Percentiles rank a stretch among this genome's conserved stretches.
Conservation (phyloP, 2,797 vertebrate genomes). For the Falco cherrug region DNA sequence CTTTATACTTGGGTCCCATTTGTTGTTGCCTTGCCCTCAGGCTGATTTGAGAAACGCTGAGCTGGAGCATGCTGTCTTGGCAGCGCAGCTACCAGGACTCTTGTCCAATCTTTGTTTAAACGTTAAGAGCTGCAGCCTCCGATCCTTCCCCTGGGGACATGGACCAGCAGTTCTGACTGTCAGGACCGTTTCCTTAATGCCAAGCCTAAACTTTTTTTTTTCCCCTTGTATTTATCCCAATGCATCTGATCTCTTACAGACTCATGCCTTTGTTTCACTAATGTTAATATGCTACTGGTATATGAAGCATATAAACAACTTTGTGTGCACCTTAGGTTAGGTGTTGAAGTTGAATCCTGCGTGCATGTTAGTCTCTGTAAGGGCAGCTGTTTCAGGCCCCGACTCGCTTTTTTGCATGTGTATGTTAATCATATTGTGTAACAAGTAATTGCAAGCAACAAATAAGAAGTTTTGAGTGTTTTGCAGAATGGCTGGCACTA, state of each 20-base stretch:
- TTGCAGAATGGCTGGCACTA: background rate
- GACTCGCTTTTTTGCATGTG: background rate
- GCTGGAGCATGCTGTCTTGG: background rate
- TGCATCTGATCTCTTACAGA: background rate
- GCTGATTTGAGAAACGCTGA: background rate
- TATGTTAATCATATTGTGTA: background rate
- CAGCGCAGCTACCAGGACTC: background rate
- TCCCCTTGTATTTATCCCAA: background rate
- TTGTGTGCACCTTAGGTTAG: background rate
- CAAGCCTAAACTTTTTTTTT: background rate
- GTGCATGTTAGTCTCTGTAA: background rate
- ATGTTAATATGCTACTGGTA: background rate
- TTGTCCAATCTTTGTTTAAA: constrained; percentile 54
- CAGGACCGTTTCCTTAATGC: background rate
- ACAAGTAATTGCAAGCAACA: background rate
- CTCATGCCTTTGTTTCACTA: background rate
- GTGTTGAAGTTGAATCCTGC: background rate
- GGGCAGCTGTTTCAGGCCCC: background rate
- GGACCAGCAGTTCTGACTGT: constrained; percentile 5
- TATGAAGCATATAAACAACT: background rate
- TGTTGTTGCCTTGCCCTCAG: background rate
- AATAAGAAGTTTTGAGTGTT: background rate
- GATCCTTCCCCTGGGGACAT: background rate
- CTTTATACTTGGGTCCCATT: background rate
- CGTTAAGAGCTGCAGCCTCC: background rate